Evolutionary conservation across 35 echinoderm and acorn worm genomes (phyloP), one percentile per base, ranked within the genome.

Genomic region (Diadema setosum): DNA sequence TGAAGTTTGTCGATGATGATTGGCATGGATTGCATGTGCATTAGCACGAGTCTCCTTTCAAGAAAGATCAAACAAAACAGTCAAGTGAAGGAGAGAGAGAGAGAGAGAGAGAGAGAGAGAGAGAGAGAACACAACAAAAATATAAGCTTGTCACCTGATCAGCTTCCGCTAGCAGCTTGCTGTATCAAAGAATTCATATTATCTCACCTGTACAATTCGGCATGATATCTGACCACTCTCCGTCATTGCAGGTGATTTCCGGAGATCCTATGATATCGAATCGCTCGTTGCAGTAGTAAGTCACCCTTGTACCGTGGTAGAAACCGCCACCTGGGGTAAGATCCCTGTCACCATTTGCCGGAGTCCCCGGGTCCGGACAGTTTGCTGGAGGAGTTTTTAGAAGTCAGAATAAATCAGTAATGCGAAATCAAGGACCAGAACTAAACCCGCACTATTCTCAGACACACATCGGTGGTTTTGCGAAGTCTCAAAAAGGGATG

Each of bases 181-280:
- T n/a, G n/a, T n/a, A n/a, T n/a, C n/a, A n/a, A n/a, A n/a, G n/a
- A n/a, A n/a, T n/a, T n/a, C n/a, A n/a, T n/a, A n/a, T n/a, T n/a
- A n/a, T n/a, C n/a, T 67, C 37, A 78, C 73, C 73, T 78, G 73
- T 78, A 78, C 73, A 78, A 20, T 78, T 78, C 1, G 73, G 73
- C 0, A 21, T 18, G 20, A 20, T n/a, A 32, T 36, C 20, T 17
- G 73, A 78, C 73, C 73, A 78, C n/a, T 78, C 39, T 23, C 73
- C 73, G 21, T 78, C 73, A 24, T 16, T 4, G 40, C 73, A 78
- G 27, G 37, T 32, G 9, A 78, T 9, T 24, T 42, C 73, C 5
- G 21, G 24, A 14, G 29, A n/a, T 2, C 73, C 73, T 42, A 20
- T 21, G 14, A 78, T 21, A 16, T 78, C 40, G n/a, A 78, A 78